A percentile compares a stretch with the other conserved stretches of the same genome.
phyloP scores from a whole-genome alignment of 2,888 invertebrate genomes.

The Drosophila picticornis region DNA sequence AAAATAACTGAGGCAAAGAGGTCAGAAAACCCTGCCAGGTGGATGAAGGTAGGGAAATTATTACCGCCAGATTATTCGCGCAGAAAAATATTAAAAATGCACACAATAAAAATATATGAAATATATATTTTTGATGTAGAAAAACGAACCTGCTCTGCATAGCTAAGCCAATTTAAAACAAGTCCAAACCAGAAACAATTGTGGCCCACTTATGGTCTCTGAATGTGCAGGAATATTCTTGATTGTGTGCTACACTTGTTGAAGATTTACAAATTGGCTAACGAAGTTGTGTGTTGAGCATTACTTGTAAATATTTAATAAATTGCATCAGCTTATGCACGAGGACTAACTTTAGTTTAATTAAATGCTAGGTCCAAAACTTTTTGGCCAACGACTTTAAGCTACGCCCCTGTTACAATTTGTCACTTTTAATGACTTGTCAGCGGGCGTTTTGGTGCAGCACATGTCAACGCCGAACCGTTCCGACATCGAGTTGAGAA shows the following conservation, averaged over 20 bases:
- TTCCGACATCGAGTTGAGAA: slow-evolving; percentile 59
- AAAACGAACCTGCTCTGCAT: background rate
- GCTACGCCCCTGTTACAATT: slow-evolving; percentile 65
- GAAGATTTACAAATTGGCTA: slow-evolving; percentile 37
- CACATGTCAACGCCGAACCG: slow-evolving; percentile 46
- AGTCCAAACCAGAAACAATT: slow-evolving; percentile 37
- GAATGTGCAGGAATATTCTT: background rate
- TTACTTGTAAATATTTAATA: slow-evolving; percentile 69
- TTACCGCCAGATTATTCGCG: background rate
- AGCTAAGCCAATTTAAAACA: slow-evolving; percentile 33
- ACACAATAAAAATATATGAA: slow-evolving; percentile 8
- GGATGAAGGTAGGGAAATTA: slow-evolving; percentile 28
- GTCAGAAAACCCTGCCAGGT: slow-evolving; percentile 9
- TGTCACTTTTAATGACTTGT: slow-evolving; percentile 79
- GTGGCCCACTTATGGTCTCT: slow-evolving; percentile 30
- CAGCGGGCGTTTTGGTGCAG: slow-evolving; percentile 67
- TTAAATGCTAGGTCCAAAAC: slow-evolving; percentile 68
- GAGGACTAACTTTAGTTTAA: slow-evolving; percentile 68
- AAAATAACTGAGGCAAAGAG: background rate
- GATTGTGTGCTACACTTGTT: slow-evolving; percentile 31
- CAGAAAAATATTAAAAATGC: slow-evolving; percentile 19
- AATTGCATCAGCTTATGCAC: slow-evolving; percentile 68
- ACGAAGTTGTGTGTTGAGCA: slow-evolving; percentile 58
- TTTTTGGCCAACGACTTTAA: slow-evolving; percentile 56
- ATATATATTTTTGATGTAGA: background rate